phyloP scores from a whole-genome alignment of 2,888 invertebrate species.

The Plebejus argus region DNA sequence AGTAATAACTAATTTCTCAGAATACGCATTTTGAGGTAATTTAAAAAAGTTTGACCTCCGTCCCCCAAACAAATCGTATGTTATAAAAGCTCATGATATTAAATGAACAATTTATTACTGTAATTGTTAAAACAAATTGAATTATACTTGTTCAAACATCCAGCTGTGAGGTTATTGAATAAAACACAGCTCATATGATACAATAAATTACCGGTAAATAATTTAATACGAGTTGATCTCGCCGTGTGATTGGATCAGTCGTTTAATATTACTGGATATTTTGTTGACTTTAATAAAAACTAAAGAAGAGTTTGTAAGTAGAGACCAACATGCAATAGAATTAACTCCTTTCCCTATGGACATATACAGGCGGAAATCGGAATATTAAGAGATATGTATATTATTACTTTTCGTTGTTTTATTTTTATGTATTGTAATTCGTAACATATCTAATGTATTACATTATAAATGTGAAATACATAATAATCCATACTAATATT shows the following conservation, averaged over 20 bases:
- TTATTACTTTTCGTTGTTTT: too few relatives aligned
- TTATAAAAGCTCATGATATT: background rate
- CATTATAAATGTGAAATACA: too few relatives aligned
- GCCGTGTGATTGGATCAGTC: background rate
- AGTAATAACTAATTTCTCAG: too few relatives aligned
- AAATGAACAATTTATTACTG: constrained; percentile 14
- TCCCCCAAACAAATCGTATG: background rate
- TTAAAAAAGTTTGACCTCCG: too few relatives aligned
- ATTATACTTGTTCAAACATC: constrained; percentile 12
- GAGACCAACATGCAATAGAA: background rate
- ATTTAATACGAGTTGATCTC: background rate
- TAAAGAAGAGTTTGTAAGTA: background rate
- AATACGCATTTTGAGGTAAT: too few relatives aligned
- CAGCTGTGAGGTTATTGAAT: constrained; percentile 13
- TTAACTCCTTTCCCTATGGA: too few relatives aligned
- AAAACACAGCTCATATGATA: constrained; percentile 2
- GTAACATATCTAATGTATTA: too few relatives aligned
- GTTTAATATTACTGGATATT: background rate
- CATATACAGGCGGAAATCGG: too few relatives aligned
- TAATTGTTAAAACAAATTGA: constrained; percentile 17
- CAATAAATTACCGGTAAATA: background rate
- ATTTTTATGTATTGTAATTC: too few relatives aligned
- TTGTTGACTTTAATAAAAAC: background rate
- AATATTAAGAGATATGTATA: too few relatives aligned
- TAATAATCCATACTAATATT: too few relatives aligned